These are phyloP conservation scores for Enteromius trimaculatus DNA, from an alignment of 2,797 vertebrate genomes.

Conservation along the genomic window DNA sequence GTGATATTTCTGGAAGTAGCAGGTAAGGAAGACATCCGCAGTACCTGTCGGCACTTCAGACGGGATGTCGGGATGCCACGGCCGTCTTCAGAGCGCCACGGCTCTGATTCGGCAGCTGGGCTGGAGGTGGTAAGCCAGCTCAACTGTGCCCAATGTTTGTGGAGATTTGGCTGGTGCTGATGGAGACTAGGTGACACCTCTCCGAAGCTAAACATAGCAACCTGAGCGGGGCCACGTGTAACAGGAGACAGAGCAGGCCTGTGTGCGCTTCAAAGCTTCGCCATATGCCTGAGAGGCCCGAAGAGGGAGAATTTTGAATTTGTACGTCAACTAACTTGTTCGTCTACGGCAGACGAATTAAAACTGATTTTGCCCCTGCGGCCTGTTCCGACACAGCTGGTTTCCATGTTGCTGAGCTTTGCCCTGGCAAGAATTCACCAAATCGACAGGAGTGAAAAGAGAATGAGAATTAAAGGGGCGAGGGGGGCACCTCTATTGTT, in stretches of 20 bases:
- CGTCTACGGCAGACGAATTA: not conserved
- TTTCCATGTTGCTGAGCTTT: conserved; percentile 46
- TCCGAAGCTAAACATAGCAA: conserved; percentile 64
- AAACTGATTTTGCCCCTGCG: conserved; percentile 7
- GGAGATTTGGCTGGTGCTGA: conserved; percentile 62
- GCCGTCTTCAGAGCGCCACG: conserved; percentile 11
- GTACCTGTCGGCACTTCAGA: conserved; percentile 20
- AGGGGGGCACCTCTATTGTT: conserved; percentile 68
- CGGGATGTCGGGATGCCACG: conserved; percentile 10
- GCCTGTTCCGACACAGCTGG: conserved; percentile 7
- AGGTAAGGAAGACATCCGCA: not conserved
- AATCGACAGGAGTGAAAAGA: conserved; percentile 61
- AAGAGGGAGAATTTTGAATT: conserved; percentile 42
- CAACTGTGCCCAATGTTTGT: conserved; percentile 53
- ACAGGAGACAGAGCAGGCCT: conserved; percentile 56
- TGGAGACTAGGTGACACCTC: conserved; percentile 63
- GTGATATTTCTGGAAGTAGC: conserved; percentile 18
- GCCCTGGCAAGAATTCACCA: conserved; percentile 56
- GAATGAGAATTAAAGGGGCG: conserved; percentile 33
- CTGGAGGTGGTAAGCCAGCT: conserved; percentile 49
- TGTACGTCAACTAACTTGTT: conserved; percentile 14
- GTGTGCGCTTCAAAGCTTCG: conserved; percentile 54
- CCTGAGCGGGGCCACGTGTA: conserved; percentile 57
- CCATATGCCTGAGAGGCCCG: conserved; percentile 54
- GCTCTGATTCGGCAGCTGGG: conserved; percentile 45